phyloP scores from a whole-genome alignment of 2,797 vertebrate species.

The Somateria mollissima region DNA sequence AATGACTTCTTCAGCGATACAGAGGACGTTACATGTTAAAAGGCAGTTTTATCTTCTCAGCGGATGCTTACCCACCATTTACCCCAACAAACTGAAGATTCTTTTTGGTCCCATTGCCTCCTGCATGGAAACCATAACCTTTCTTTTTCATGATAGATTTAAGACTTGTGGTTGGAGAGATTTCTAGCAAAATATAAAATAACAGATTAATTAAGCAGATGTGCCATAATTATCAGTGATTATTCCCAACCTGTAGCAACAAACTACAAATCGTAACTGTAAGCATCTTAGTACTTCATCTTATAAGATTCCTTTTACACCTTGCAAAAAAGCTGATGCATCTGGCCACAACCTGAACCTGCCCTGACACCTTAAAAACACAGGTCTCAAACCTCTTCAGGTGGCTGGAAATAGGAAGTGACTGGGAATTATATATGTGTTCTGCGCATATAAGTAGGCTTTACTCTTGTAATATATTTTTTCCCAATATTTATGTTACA shows the following conservation, averaged over 20 bases:
- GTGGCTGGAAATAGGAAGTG: neutral
- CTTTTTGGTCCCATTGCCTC: constrained; percentile 94
- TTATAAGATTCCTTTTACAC: neutral
- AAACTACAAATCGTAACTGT: neutral
- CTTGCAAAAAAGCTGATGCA: neutral
- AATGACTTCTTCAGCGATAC: neutral
- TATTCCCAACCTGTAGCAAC: neutral
- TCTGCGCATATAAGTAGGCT: neutral
- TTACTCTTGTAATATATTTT: neutral
- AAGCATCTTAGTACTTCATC: neutral
- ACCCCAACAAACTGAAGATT: constrained; percentile 99
- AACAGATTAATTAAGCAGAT: constrained; percentile 69
- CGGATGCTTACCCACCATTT: constrained; percentile 96
- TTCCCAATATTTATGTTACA: neutral
- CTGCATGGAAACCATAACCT: constrained; percentile 87
- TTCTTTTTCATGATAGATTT: constrained; percentile 99
- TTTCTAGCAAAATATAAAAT: constrained; percentile 79
- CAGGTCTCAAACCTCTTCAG: neutral
- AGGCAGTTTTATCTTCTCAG: constrained; percentile 56
- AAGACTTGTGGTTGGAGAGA: constrained; percentile 86
- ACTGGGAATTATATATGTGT: neutral
- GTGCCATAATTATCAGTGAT: neutral
- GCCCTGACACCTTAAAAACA: neutral
- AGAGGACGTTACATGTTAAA: neutral
- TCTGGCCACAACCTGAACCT: neutral